Evolutionary conservation across 2,113 vertebrate genomes (phyloP).

Genomic region (Antennarius striatus): DNA sequence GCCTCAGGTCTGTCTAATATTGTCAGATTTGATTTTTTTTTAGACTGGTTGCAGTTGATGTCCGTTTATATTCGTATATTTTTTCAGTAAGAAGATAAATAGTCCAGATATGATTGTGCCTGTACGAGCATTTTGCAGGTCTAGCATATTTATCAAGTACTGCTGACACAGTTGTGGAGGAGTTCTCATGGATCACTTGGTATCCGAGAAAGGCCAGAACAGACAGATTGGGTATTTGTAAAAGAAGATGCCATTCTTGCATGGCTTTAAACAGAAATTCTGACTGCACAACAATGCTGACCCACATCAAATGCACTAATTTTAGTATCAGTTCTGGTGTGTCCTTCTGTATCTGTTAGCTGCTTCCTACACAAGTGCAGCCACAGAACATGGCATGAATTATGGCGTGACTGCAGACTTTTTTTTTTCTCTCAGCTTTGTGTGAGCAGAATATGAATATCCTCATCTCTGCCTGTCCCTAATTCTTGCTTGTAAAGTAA

Average conservation of each 20-base stretch:
- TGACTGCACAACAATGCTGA: conserved; percentile 19
- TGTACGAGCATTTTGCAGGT: conserved; percentile 68
- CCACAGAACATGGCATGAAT: conserved; percentile 48
- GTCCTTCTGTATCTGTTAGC: conserved; percentile 20
- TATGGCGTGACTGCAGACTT: conserved; percentile 46
- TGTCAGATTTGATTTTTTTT: conserved; percentile 65
- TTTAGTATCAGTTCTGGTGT: too few species aligned
- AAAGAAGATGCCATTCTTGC: conserved; percentile 48
- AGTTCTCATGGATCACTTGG: conserved; percentile 53
- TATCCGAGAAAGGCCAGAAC: conserved; percentile 38
- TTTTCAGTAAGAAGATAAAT: conserved; percentile 72
- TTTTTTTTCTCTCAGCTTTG: conserved; percentile 20
- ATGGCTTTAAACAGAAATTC: conserved; percentile 30
- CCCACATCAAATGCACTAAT: not conserved
- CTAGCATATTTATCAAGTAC: conserved; percentile 67
- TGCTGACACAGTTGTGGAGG: conserved; percentile 61
- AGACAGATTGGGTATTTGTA: conserved; percentile 29
- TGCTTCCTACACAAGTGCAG: conserved; percentile 34
- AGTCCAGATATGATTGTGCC: conserved; percentile 76
- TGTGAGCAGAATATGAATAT: conserved; percentile 48
- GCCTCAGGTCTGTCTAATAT: conserved; percentile 47
- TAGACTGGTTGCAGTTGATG: conserved; percentile 65
- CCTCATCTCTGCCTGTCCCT: not conserved
- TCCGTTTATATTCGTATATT: conserved; percentile 73
- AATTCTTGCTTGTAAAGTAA: conserved; percentile 35